Conservation (phyloP, 2,888 invertebrate genomes). For the Torymus auratus region DNA sequence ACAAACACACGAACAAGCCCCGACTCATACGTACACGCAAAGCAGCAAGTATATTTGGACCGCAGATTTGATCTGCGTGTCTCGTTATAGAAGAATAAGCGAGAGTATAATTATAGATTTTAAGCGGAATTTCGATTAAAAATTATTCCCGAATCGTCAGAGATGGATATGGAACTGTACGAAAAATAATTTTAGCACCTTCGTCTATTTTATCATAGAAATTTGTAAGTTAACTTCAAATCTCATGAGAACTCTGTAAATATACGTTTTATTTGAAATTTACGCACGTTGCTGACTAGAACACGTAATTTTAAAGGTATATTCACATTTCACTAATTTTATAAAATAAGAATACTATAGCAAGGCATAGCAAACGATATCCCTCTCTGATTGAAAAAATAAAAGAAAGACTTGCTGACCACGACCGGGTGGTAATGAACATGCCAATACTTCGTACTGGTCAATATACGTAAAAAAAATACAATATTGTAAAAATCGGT, state of each 20-base stretch:
- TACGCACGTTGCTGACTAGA: no score
- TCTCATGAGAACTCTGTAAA: no score
- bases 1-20: no score
- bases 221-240: no score
- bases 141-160: not conserved
- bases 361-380: not conserved
- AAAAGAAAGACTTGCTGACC: slow-evolving; percentile 19
- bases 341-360: no score
- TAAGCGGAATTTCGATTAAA: slow-evolving; percentile 2
- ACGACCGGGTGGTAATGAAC: not conserved
- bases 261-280: no score
- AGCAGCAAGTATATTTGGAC: slow-evolving; percentile 17
- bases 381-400: slow-evolving; percentile 1
- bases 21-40: not conserved
- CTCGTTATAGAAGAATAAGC: slow-evolving; percentile 9
- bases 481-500: slow-evolving; percentile 41
- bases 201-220: no score
- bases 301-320: no score
- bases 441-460: slow-evolving; percentile 43
- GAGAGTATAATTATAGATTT: not conserved
- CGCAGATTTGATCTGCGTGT: not conserved
- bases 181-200: no score
- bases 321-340: no score
- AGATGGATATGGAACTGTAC: no score
- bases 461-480: slow-evolving; percentile 38